phyloP scores from a whole-genome alignment of 2,797 vertebrate genomes.

The Phyllotis vaccarum region DNA sequence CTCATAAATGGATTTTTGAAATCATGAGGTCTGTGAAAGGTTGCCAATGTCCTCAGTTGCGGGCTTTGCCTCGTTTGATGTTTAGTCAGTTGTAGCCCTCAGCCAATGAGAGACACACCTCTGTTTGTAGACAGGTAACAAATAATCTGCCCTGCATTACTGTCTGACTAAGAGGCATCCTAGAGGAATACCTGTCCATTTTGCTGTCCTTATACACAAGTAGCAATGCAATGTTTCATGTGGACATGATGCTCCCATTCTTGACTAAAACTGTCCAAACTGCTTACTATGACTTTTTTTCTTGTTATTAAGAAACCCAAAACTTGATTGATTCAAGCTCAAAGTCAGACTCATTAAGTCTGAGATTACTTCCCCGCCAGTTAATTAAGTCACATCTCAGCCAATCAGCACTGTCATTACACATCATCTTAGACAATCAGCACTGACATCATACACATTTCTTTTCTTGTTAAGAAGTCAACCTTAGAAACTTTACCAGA shows the following conservation, averaged over 20 bases:
- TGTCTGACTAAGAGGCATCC: neutral
- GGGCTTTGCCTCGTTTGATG: slow-evolving; percentile 50
- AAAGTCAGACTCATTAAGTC: neutral
- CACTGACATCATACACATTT: neutral
- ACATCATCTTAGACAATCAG: neutral
- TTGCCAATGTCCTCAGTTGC: slow-evolving; percentile 17
- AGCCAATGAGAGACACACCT: neutral
- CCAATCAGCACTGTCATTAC: neutral
- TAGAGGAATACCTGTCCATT: neutral
- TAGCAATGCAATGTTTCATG: neutral
- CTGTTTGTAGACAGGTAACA: neutral
- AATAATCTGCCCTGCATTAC: neutral
- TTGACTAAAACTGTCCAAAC: neutral
- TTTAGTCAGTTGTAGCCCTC: slow-evolving; percentile 2
- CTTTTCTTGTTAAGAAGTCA: slow-evolving; percentile 45
- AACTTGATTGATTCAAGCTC: neutral
- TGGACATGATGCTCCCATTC: neutral
- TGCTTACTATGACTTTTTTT: slow-evolving; percentile 5
- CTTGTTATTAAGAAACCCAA: slow-evolving; percentile 15
- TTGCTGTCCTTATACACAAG: neutral
- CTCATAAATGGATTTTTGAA: slow-evolving; percentile 59
- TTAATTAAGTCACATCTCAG: slow-evolving; percentile 18
- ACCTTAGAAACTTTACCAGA: slow-evolving; percentile 53
- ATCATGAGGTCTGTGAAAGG: slow-evolving; percentile 22
- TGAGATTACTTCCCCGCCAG: neutral